Evolutionary conservation across 2,113 vertebrate genomes (phyloP), one percentile per base, ranked within the genome.

Genomic region (Speoplatyrhinus poulsoni): DNA sequence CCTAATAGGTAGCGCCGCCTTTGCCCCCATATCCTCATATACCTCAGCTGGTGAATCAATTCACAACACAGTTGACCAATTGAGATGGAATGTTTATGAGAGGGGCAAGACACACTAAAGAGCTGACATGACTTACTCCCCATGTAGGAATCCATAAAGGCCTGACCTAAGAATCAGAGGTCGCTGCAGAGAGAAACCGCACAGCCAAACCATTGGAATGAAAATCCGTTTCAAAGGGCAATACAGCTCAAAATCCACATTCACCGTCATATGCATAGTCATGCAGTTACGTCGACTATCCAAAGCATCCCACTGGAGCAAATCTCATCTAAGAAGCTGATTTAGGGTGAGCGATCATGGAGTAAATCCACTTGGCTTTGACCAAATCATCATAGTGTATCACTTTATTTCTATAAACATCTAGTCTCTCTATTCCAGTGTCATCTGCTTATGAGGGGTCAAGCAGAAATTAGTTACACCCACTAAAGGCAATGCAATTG

Each of bases 261-360:
- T 17, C 60, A 47, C 47, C 26, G 58, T 60, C 60, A 76, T 61
- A 48, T 16, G 41, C 57, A 49, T 59, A 78, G 54, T 46, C 50
- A 69, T n/a, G 67, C 73, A 36, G 69, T 67, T 64, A 82, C 46
- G 55, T 77, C 68, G 70, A 60, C 10, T 41, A 13, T 62, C 55
- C 67, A 62, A 77, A 69, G 81, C 67, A 76, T 80, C 62, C 67
- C 53, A 70, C 32, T 58, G 65, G 46, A 72, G 52, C 56, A 85
- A 85, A 87, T 68, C 59, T 62, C 62, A 75, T 85, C 80, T 70
- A 87, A 82, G 71, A 82, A 70, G 64, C 10, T n/a, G 84, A 79
- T 85, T 88, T 81, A 80, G 55, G 77, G 59, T 55, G 60, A 67
- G 46, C 70, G 70, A 62, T 79, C 59, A 72, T 50, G 55, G 53